A percentile compares a stretch with the other conserved stretches of the same genome.
Evolutionary conservation across 2,797 vertebrate genomes (phyloP).

Genomic region (Hydrolagus colliei): DNA sequence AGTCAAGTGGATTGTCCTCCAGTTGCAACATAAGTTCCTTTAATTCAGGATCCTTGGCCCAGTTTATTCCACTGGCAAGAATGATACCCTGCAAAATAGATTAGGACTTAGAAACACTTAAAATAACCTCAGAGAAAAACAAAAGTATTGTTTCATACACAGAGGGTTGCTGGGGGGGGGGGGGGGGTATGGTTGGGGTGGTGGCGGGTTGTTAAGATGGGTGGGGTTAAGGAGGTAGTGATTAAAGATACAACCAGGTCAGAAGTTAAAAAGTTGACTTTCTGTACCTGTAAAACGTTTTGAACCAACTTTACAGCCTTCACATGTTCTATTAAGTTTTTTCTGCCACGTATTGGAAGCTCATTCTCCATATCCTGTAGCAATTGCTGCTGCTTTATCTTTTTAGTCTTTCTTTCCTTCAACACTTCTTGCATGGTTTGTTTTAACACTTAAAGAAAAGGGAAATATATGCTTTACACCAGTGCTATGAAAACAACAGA

Average conservation of each 20-base stretch:
- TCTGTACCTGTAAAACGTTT: conserved; percentile 57
- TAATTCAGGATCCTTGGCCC: conserved; percentile 54
- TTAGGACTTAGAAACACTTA: conserved; percentile 28
- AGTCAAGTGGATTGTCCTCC: conserved; percentile 43
- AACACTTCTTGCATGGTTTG: conserved; percentile 37
- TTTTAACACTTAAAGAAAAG: conserved; percentile 47
- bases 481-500: too few species aligned
- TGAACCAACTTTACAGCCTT: conserved; percentile 44
- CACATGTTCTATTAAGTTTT: conserved; percentile 42
- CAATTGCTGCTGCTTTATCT: conserved; percentile 37
- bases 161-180: too few species aligned
- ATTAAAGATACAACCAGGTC: too few species aligned
- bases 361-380: background rate
- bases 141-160: too few species aligned
- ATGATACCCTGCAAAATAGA: conserved; percentile 51
- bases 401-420: conserved; percentile 36
- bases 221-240: too few species aligned
- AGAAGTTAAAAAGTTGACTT: background rate
- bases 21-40: conserved; percentile 50
- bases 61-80: conserved; percentile 53
- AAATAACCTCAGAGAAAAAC: background rate
- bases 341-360: conserved; percentile 16
- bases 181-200: too few species aligned
- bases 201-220: too few species aligned
- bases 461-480: background rate